Percentiles rank a stretch among this genome's conserved stretches.
These are phyloP conservation scores for Muschampia plurimacula DNA, from an alignment of 2,888 invertebrate species.

Conservation along the genomic window DNA sequence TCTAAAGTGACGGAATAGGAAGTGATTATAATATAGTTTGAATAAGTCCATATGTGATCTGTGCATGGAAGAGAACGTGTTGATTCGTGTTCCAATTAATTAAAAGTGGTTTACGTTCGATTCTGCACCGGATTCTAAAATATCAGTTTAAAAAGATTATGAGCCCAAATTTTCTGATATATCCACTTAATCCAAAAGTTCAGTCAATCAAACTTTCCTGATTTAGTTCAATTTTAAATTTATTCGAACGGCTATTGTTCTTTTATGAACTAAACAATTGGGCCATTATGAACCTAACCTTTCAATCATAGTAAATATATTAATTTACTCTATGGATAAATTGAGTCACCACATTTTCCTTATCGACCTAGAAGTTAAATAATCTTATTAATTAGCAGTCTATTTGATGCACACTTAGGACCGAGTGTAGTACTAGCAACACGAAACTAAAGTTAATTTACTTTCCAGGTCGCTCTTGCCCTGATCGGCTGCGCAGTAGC, in stretches of 20 bases:
- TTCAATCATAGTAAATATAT: background rate
- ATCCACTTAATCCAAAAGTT: background rate
- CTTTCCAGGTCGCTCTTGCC: slow-evolving; percentile 87
- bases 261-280: background rate
- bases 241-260: background rate
- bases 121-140: background rate
- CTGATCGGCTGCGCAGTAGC: slow-evolving; percentile 91
- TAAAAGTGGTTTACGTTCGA: background rate
- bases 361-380: background rate
- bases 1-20: background rate
- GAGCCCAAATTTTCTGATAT: too few species aligned
- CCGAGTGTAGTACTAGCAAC: background rate
- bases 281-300: background rate
- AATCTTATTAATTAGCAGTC: background rate
- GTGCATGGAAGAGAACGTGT: background rate
- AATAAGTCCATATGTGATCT: background rate
- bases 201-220: background rate
- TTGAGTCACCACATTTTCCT: background rate
- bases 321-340: background rate
- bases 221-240: background rate
- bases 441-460: slow-evolving; percentile 29
- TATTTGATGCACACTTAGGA: background rate
- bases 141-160: too few species aligned
- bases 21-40: slow-evolving; percentile 3
- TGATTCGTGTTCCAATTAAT: background rate